Evolutionary conservation across 2,888 invertebrate genomes (phyloP).

Genomic region (Phortica okadai): DNA sequence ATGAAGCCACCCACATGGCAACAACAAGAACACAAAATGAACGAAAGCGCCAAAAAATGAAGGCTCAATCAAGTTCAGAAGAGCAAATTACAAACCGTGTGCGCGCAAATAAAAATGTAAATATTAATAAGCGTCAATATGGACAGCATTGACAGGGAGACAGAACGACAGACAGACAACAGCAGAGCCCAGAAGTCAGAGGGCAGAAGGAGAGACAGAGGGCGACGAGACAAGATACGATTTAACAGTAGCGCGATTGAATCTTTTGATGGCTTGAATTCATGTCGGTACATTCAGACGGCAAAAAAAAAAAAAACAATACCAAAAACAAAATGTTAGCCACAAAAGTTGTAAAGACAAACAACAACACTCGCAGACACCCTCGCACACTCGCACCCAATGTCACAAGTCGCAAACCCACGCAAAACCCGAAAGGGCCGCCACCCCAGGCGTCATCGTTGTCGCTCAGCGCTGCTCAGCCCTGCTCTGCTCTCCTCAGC

Average conservation of each 20-base stretch:
- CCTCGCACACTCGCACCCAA: neutral
- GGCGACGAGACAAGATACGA: neutral
- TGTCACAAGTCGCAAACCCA: neutral
- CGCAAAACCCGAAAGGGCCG: neutral
- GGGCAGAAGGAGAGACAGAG: neutral
- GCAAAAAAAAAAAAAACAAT: neutral
- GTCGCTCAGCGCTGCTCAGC: slow-evolving; percentile 19
- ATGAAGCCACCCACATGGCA: neutral
- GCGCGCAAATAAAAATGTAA: slow-evolving; percentile 68
- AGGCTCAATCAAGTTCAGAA: slow-evolving; percentile 33
- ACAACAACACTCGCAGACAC: neutral
- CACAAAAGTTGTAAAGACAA: neutral
- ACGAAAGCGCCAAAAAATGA: slow-evolving; percentile 5
- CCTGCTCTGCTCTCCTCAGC: neutral
- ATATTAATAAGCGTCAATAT: slow-evolving; percentile 71
- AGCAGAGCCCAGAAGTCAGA: neutral
- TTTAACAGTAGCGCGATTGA: too few species aligned
- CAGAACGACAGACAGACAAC: neutral
- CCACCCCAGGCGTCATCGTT: neutral
- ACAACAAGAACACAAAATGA: neutral
- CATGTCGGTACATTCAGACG: neutral
- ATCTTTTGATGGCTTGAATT: neutral
- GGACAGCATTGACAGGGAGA: slow-evolving; percentile 4
- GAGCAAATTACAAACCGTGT: slow-evolving; percentile 32
- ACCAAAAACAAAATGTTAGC: neutral